These are phyloP conservation scores for Carposina sasakii DNA, from an alignment of 1,140 invertebrate genomes.

Conservation along the genomic window DNA sequence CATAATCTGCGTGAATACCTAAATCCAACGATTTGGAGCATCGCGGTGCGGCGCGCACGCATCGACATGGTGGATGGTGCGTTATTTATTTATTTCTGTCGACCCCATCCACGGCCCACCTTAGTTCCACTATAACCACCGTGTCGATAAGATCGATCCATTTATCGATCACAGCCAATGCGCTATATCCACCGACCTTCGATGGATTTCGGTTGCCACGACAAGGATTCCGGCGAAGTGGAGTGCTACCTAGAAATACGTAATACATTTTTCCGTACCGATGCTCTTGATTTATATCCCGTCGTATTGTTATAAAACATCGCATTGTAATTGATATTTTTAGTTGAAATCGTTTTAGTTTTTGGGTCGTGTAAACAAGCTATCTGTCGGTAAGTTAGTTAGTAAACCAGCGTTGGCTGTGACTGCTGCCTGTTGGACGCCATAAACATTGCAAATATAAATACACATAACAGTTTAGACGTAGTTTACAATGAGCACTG, in stretches of 20 bases:
- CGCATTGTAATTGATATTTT: constrained; percentile 70
- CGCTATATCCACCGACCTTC: constrained; percentile 28
- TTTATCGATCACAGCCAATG: constrained; percentile 44
- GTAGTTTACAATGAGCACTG: constrained; percentile 47
- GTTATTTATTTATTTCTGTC: constrained; percentile 65
- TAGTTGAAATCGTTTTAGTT: constrained; percentile 63
- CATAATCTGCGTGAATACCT: constrained; percentile 35
- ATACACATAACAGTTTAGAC: too few species aligned
- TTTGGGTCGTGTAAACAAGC: constrained; percentile 69
- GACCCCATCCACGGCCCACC: constrained; percentile 39
- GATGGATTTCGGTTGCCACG: constrained; percentile 71
- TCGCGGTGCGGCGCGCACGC: constrained; percentile 38
- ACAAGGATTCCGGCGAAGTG: constrained; percentile 70
- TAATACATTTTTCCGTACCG: constrained; percentile 58
- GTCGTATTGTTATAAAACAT: constrained; percentile 50
- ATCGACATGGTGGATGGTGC: constrained; percentile 58
- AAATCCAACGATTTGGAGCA: constrained; percentile 48
- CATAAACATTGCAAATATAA: too few species aligned
- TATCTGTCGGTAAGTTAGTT: constrained; percentile 61
- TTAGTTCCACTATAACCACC: constrained; percentile 60
- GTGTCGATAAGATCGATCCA: constrained; percentile 47
- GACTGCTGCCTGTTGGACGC: constrained; percentile 52
- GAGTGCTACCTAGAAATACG: constrained; percentile 72
- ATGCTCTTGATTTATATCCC: constrained; percentile 41
- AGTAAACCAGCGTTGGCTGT: constrained; percentile 52